phyloP scores from a whole-genome alignment of 2,113 vertebrate species.

The Nothobranchius kuhntae region DNA sequence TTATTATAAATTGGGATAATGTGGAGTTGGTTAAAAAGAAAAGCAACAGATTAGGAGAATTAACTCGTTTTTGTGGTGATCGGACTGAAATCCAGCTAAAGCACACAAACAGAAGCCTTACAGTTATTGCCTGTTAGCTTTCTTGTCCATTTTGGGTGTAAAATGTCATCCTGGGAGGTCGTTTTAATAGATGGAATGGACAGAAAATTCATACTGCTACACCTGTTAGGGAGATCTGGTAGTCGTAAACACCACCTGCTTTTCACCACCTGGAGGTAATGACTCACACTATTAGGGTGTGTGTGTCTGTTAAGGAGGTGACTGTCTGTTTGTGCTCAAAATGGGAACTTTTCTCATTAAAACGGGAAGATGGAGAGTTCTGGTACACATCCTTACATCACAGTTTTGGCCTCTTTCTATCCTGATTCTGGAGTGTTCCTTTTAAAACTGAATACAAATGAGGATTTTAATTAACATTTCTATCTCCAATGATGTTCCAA shows the following conservation, averaged over 20 bases:
- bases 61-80: background rate
- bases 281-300: slow-evolving; percentile 31
- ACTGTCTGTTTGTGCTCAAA: background rate
- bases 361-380: background rate
- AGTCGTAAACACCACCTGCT: slow-evolving; percentile 41
- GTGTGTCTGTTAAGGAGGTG: background rate
- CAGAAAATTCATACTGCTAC: slow-evolving; percentile 11
- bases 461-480: background rate
- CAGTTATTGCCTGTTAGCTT: slow-evolving; percentile 2
- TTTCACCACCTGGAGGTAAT: slow-evolving; percentile 47
- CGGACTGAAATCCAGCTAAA: background rate
- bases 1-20: background rate
- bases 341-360: slow-evolving; percentile 16
- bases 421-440: background rate
- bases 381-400: background rate
- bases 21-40: background rate
- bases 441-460: background rate
- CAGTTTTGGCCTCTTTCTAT: background rate
- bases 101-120: background rate
- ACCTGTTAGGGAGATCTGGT: slow-evolving; percentile 29
- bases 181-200: slow-evolving; percentile 38
- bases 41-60: background rate
- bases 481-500: background rate
- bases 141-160: background rate
- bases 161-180: slow-evolving; percentile 5